phyloP scores from a whole-genome alignment of 2,888 invertebrate species.

The Mythimna pallens region DNA sequence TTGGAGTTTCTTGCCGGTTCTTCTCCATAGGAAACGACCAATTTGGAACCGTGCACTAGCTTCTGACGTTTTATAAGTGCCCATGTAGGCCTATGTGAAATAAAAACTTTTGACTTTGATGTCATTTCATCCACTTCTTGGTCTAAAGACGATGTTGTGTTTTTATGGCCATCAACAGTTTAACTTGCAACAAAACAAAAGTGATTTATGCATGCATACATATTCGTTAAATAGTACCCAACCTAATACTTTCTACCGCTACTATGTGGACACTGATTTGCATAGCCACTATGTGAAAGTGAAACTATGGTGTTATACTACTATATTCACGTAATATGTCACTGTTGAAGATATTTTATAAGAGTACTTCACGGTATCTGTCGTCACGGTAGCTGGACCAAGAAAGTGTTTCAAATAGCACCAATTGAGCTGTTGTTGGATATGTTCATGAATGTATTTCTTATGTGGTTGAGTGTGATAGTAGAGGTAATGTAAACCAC shows the following conservation, averaged over 20 bases:
- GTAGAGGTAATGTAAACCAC: no score
- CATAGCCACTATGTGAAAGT: slow-evolving; percentile 56
- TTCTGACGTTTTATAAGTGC: no score
- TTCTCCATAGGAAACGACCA: no score
- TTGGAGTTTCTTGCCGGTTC: no score
- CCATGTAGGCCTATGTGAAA: no score
- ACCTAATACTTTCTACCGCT: slow-evolving; percentile 50
- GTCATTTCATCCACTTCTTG: no score
- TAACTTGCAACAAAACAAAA: neutral
- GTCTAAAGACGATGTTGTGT: no score
- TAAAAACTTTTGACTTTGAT: no score
- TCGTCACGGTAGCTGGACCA: slow-evolving; percentile 45
- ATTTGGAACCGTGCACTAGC: no score
- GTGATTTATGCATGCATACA: slow-evolving; percentile 11
- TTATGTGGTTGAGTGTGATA: neutral
- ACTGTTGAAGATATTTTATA: slow-evolving; percentile 35
- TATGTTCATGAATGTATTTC: neutral
- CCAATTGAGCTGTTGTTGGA: neutral
- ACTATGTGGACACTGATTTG: slow-evolving; percentile 46
- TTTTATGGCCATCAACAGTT: neutral
- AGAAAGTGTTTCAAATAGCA: slow-evolving; percentile 43
- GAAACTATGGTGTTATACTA: slow-evolving; percentile 41
- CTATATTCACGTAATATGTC: slow-evolving; percentile 51
- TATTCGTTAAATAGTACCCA: slow-evolving; percentile 22
- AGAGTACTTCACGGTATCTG: slow-evolving; percentile 27